phyloP scores from a whole-genome alignment of 2,113 vertebrate species.

The Ptyas mucosa region DNA sequence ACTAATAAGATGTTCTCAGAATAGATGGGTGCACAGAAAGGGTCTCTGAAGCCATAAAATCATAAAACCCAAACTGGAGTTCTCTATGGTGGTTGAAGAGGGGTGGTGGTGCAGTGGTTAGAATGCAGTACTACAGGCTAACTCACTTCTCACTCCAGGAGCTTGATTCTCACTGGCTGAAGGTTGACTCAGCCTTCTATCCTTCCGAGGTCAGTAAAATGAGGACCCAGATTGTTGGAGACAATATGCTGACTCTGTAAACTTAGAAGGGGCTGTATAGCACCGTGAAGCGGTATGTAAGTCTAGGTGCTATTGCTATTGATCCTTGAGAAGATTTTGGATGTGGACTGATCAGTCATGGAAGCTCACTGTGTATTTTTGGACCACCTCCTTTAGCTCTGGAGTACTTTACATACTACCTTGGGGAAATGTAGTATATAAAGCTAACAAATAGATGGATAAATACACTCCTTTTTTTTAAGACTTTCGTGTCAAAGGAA shows the following conservation, averaged over 20 bases:
- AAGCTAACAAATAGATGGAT: background rate
- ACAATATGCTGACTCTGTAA: too few relatives aligned
- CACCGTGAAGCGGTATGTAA: too few relatives aligned
- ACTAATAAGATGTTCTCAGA: background rate
- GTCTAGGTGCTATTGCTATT: background rate
- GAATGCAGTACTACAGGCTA: too few relatives aligned
- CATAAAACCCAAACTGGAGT: background rate
- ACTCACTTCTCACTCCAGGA: too few relatives aligned
- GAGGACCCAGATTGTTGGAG: too few relatives aligned
- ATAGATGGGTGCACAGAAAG: background rate
- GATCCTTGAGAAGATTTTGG: background rate
- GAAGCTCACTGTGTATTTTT: background rate
- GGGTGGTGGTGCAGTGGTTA: too few relatives aligned
- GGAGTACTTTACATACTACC: background rate
- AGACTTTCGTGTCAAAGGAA: background rate
- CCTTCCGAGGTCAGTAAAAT: too few relatives aligned
- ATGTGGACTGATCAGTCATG: background rate
- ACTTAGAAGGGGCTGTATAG: too few relatives aligned
- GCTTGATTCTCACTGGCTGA: too few relatives aligned
- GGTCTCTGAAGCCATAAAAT: background rate
- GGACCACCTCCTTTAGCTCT: background rate
- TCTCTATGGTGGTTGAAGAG: background rate
- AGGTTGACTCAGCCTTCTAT: too few relatives aligned
- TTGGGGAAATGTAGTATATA: background rate
- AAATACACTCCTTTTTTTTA: background rate